phyloP scores from a whole-genome alignment of 37 sponge, comb jelly and placozoan species.

The Ephydatia muelleri region DNA sequence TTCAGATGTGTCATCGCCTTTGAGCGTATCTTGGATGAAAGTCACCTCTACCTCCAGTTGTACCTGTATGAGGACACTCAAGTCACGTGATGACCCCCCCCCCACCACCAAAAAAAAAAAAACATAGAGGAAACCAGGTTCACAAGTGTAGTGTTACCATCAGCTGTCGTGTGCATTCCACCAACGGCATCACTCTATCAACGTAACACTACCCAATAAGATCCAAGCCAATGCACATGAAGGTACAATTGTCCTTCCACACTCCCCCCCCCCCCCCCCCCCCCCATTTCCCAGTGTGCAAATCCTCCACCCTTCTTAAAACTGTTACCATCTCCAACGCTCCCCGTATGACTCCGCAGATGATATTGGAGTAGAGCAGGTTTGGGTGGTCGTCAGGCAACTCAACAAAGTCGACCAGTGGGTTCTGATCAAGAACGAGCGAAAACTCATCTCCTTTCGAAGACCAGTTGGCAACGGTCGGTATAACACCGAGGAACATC shows the following conservation, averaged over 20 bases:
- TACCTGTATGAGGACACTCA: conserved; percentile 46
- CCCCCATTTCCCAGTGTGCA: not conserved
- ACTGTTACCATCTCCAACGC: conserved; percentile 92
- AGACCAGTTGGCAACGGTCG: conserved; percentile 90
- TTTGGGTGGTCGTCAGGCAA: conserved; percentile 79
- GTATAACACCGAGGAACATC: conserved; percentile 89
- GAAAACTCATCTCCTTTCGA: conserved; percentile 81
- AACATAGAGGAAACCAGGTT: too few relatives aligned
- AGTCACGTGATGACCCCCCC: too few relatives aligned
- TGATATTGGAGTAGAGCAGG: conserved; percentile 89
- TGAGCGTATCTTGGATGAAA: conserved; percentile 88
- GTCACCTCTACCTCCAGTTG: conserved; percentile 90
- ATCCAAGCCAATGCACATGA: not conserved
- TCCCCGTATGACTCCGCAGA: conserved; percentile 94
- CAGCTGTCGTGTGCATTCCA: not conserved
- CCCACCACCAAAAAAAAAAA: too few relatives aligned
- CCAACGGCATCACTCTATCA: not conserved
- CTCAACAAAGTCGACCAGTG: conserved; percentile 97
- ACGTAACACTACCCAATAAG: not conserved
- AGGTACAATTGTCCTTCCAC: not conserved
- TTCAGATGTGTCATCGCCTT: conserved; percentile 93
- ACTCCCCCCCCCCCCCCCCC: not conserved
- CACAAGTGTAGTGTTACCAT: not conserved
- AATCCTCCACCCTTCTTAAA: not conserved
- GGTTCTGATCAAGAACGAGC: conserved; percentile 89